These are phyloP conservation scores for Tetramorium simillimum DNA, from an alignment of 1,140 invertebrate species.

Conservation along the genomic window DNA sequence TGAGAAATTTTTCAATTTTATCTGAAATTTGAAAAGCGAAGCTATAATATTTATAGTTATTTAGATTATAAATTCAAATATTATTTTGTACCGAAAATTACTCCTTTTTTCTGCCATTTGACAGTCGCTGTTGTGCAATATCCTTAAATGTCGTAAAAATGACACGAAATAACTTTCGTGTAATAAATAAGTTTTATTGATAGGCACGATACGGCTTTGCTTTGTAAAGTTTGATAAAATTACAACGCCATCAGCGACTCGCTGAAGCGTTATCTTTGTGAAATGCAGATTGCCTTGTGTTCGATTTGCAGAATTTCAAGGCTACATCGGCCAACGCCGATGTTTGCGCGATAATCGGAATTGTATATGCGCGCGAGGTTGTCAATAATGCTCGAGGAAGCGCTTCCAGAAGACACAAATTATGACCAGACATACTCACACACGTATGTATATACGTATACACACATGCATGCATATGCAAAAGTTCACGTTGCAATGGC, in stretches of 20 bases:
- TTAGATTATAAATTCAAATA: neutral
- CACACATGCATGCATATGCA: neutral
- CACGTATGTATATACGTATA: too few relatives aligned
- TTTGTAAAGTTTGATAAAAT: constrained; percentile 38
- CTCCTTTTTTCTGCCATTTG: neutral
- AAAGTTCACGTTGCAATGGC: neutral
- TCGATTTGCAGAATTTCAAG: constrained; percentile 80
- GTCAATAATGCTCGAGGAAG: constrained; percentile 44
- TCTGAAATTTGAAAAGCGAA: neutral
- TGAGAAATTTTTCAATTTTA: neutral
- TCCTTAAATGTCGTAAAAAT: neutral
- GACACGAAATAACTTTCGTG: neutral
- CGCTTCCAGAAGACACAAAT: constrained; percentile 31
- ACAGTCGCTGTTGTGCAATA: too few relatives aligned
- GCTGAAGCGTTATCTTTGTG: constrained; percentile 75
- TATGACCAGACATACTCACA: neutral
- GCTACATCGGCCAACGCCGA: constrained; percentile 62
- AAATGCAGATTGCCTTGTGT: constrained; percentile 82
- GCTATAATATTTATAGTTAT: too few relatives aligned
- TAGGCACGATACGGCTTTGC: constrained; percentile 28
- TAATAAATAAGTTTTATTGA: constrained; percentile 12
- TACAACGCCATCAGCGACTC: constrained; percentile 41
- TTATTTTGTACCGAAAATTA: neutral
- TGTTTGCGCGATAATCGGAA: constrained; percentile 60
- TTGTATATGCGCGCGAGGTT: constrained; percentile 49